phyloP scores from a whole-genome alignment of 1,140 invertebrate species.

The Trinorchestia longiramus region DNA sequence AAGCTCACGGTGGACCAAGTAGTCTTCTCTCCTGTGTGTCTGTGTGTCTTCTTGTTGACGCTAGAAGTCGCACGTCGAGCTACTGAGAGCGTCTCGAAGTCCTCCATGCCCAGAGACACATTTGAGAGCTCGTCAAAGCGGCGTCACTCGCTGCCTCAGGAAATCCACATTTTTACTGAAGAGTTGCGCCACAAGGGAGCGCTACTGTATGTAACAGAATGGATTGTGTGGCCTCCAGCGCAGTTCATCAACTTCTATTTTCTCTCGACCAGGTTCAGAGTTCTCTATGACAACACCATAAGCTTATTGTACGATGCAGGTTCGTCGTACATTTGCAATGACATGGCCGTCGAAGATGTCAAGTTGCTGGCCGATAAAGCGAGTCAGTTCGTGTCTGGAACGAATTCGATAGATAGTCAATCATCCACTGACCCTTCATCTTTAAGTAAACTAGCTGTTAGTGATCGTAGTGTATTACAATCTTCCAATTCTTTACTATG shows the following conservation, averaged over 20 bases:
- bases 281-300: conserved; percentile 91
- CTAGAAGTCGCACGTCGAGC: conserved; percentile 78
- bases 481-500: neutral
- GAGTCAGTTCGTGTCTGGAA: neutral
- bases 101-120: neutral
- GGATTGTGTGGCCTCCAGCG: conserved; percentile 84
- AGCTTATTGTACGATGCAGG: conserved; percentile 92
- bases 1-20: conserved; percentile 91
- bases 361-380: neutral
- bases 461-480: neutral
- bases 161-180: conserved; percentile 69
- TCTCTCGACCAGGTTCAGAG: conserved; percentile 84
- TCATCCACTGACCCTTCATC: neutral
- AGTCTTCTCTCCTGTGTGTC: conserved; percentile 87
- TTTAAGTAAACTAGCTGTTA: neutral
- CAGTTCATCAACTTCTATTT: conserved; percentile 91
- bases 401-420: neutral
- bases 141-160: conserved; percentile 73
- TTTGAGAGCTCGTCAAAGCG: neutral
- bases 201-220: conserved; percentile 84
- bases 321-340: conserved; percentile 84
- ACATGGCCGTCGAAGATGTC: conserved; percentile 43
- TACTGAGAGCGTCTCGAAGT: conserved; percentile 70
- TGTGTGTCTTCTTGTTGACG: conserved; percentile 84
- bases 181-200: conserved; percentile 85